Percentiles rank a stretch among this genome's conserved stretches.
Conservation (phyloP, 2,888 invertebrate species). For the Byasa hedistus region DNA sequence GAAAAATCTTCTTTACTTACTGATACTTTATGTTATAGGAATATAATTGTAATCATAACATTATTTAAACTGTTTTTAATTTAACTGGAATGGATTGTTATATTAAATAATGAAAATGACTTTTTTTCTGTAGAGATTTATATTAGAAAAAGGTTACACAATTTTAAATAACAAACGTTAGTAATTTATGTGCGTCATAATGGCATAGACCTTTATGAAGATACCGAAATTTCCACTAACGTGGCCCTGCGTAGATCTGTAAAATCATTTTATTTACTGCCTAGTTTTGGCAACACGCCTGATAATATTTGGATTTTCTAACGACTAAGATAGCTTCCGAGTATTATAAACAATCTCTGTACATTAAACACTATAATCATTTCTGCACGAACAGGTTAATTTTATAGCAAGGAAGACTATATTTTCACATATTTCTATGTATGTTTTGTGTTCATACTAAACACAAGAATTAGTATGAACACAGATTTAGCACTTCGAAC, state of each 20-base stretch:
- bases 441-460: background rate
- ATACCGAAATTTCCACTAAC: slow-evolving; percentile 49
- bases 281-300: slow-evolving; percentile 54
- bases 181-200: slow-evolving; percentile 35
- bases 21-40: too few species aligned
- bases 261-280: slow-evolving; percentile 42
- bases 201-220: slow-evolving; percentile 23
- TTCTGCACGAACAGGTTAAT: background rate
- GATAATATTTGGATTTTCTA: slow-evolving; percentile 22
- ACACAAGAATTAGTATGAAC: background rate
- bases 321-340: background rate
- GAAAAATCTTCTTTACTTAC: too few species aligned
- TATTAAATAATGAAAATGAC: too few species aligned
- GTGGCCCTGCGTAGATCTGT: slow-evolving; percentile 35
- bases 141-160: background rate
- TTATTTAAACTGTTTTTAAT: too few species aligned
- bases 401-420: background rate
- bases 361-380: background rate
- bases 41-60: too few species aligned
- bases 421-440: background rate
- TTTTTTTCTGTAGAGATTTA: too few species aligned
- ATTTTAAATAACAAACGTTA: slow-evolving; percentile 29
- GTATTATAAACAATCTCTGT: slow-evolving; percentile 3
- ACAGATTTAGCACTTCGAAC: too few species aligned
- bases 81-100: too few species aligned